Percentiles rank a stretch among this genome's conserved stretches.
These are phyloP conservation scores for Parnassius smintheus DNA, from an alignment of 2,888 invertebrate genomes.

Conservation along the genomic window DNA sequence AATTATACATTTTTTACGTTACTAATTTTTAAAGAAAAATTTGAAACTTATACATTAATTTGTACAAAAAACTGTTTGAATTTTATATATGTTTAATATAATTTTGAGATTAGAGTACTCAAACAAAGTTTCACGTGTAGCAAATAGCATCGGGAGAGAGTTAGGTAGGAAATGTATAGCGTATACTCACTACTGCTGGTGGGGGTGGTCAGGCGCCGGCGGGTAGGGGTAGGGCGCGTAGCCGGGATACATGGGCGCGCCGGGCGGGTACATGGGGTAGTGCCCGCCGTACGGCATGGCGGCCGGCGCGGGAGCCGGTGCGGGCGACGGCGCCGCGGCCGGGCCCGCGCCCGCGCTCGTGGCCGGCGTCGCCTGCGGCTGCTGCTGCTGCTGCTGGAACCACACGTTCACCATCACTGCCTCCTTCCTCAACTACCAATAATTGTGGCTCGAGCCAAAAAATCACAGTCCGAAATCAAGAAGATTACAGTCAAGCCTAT, in stretches of 20 bases:
- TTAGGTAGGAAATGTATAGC: background rate
- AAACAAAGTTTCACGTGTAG: no score
- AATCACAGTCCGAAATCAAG: no score
- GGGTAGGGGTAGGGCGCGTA: constrained; percentile 53
- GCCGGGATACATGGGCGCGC: constrained; percentile 52
- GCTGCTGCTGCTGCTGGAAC: constrained; percentile 27
- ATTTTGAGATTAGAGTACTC: no score
- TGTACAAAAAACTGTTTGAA: no score
- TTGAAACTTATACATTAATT: no score
- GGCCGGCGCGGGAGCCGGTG: constrained; percentile 37
- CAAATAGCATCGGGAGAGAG: background rate
- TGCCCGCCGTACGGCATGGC: constrained; percentile 46
- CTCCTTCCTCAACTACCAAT: no score
- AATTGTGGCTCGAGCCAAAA: no score
- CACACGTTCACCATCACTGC: background rate
- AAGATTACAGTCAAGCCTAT: no score
- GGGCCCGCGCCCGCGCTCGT: constrained; percentile 30
- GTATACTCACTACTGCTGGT: constrained; percentile 58
- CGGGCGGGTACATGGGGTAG: constrained; percentile 64
- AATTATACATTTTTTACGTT: no score
- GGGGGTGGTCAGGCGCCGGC: constrained; percentile 44
- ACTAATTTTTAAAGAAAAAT: no score
- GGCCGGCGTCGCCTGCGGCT: constrained; percentile 36
- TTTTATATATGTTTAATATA: no score
- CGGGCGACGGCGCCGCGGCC: constrained; percentile 33